These are phyloP conservation scores for Epinephelus lanceolatus DNA, from an alignment of 2,113 vertebrate species.

Conservation along the genomic window DNA sequence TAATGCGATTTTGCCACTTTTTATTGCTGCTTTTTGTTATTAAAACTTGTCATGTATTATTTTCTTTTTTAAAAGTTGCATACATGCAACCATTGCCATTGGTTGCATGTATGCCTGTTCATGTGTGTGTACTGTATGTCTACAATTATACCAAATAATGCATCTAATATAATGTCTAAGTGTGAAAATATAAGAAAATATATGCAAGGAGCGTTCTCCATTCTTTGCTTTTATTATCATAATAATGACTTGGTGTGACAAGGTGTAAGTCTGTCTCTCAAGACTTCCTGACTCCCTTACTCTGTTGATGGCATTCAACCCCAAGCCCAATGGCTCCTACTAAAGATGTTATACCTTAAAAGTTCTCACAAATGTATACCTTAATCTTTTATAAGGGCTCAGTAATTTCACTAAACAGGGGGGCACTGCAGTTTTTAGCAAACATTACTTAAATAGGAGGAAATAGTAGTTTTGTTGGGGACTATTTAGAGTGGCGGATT, in stretches of 20 bases:
- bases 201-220: neutral
- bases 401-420: neutral
- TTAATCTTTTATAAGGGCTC: neutral
- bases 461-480: neutral
- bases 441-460: neutral
- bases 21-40: neutral
- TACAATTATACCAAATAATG: neutral
- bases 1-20: neutral
- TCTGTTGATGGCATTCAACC: neutral
- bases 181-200: neutral
- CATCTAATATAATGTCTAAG: neutral
- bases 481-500: neutral
- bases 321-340: neutral
- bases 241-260: neutral
- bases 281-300: too few relatives aligned
- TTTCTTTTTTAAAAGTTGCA: too few relatives aligned
- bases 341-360: neutral
- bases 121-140: neutral
- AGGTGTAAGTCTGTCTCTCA: neutral
- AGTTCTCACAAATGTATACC: neutral
- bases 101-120: too few relatives aligned
- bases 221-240: neutral
- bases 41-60: neutral
- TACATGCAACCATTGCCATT: too few relatives aligned
- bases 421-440: neutral